Base-by-base conservation (phyloP, 2,888 invertebrate species). In the Morinoia aosen region DNA sequence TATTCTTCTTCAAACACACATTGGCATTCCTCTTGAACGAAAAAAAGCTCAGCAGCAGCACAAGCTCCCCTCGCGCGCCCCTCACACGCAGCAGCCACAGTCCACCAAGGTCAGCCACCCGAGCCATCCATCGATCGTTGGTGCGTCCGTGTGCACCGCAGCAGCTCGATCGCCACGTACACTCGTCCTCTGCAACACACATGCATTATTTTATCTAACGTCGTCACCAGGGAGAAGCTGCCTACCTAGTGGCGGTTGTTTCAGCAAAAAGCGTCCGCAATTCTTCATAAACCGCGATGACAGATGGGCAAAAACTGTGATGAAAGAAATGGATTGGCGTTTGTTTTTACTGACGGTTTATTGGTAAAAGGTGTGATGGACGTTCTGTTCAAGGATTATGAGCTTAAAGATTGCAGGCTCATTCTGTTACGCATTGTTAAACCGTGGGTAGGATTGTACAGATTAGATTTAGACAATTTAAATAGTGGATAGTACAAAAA, bases 81-180 rank as follows among this genome's bases (percentile, higher is more conserved):
- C 90, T 90, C 90, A 40, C 90, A 8, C 40, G 39, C 19, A 14
- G 39, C 48, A 39, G 12, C 90, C 90, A 90, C 48, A 48, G 40
- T 14, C 12, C 90, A 39, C 90, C 90, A 90, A 90, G 90, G 90
- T 90, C 90, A 90, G 48, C 90, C 39, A 90, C 90, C 90, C 48
- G 90, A 48, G 90, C 33, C 90, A 90, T 90, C 90, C 39, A 90
- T 90, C 90, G 90, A 16, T 64, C 19, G 16, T 90, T 19, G 90
- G 90, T 39, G 90, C 14, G 48, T 90, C 40, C 90, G 40, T 90
- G 90, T 90, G 90, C 90, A 48, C 76, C 76, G 33, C 76, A 76
- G 76, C 76, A 16, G 33, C 33, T 16, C 76, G 10, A 16, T 33
- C 19, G 25, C 33, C 25, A 33, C 33, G 76, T 33, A 76, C 76